phyloP scores from a whole-genome alignment of 1,140 invertebrate genomes.

The Nomia melanderi region DNA sequence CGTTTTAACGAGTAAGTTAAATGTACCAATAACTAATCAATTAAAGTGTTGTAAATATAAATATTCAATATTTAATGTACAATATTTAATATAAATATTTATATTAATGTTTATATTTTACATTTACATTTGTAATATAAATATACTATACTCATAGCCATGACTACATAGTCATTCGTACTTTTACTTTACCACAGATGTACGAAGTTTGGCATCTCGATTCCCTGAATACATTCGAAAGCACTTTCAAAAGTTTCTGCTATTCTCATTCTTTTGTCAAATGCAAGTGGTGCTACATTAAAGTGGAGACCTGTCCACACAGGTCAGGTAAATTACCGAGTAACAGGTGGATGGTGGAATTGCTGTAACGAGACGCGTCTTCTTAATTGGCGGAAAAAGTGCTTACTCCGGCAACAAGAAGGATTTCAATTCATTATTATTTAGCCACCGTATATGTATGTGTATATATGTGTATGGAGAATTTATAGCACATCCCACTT shows the following conservation, averaged over 20 bases:
- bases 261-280: constrained; percentile 30
- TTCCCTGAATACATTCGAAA: constrained; percentile 17
- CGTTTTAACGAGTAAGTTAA: too few species aligned
- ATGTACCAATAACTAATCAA: too few species aligned
- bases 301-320: constrained; percentile 38
- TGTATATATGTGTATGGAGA: too few species aligned
- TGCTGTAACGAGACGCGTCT: constrained; percentile 42
- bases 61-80: too few species aligned
- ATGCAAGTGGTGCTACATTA: constrained; percentile 39
- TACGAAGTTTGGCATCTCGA: neutral
- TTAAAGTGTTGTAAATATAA: too few species aligned
- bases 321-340: constrained; percentile 43
- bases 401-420: neutral
- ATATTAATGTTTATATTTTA: too few species aligned
- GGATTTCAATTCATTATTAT: constrained; percentile 16
- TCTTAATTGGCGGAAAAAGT: constrained; percentile 29
- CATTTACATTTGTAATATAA: too few species aligned
- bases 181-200: too few species aligned
- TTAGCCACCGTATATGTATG: neutral
- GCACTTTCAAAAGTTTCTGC: constrained; percentile 13
- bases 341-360: constrained; percentile 46
- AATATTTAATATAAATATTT: too few species aligned
- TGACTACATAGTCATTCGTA: too few species aligned
- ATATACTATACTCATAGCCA: too few species aligned
- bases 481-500: neutral